Base-by-base conservation (phyloP, 2,113 vertebrate genomes). In the Centropristis striata region DNA sequence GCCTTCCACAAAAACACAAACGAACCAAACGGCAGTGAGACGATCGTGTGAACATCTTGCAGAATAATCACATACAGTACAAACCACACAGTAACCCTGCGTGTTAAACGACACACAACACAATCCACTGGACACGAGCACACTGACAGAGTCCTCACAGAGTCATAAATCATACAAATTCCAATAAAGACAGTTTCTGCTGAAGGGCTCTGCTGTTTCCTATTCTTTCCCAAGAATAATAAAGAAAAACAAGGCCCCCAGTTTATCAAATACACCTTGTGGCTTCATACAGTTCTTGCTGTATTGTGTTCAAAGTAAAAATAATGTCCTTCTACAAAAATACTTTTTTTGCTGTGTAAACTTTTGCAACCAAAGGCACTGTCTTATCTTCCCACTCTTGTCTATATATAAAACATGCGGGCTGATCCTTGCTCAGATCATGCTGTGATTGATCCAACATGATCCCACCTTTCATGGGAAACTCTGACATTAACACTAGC, bases 351-450 rank as follows among this genome's bases (percentile, higher is more conserved):
- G 78, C 80, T 76, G 54, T 91, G 90, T 92, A 92, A 94, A 93
- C 86, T 57, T 92, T 84, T 88, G 71, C 92, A 93, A 90, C 89
- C 92, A 84, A 94, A 94, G 93, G 93, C 93, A 94, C 93, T 90
- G 27, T 87, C 87, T 84, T 55, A 36, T 70, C 82, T 32, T 81
- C 54, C 63, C 18, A 2, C 21, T 58, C 54, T 6, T 50, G n/a
- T 53, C n/a, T 32, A 32, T 32, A 16, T 39, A 39, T n/a, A 59
- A 69, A 64, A 54, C 32, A 36, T 16, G 14, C 11, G 21, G 51
- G 4, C 57, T 13, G 4, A 25, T 39, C 25, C 32, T 12, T 15
- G 20, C 21, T 47, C 60, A 20, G 11, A 41, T 70, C 78, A 66
- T 3, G 39, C 28, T 68, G 47, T 10, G 16, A 79, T 25, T 13